Evolutionary conservation across 23 tunicate genomes (phyloP).

Genomic region (Phallusia fumigata): DNA sequence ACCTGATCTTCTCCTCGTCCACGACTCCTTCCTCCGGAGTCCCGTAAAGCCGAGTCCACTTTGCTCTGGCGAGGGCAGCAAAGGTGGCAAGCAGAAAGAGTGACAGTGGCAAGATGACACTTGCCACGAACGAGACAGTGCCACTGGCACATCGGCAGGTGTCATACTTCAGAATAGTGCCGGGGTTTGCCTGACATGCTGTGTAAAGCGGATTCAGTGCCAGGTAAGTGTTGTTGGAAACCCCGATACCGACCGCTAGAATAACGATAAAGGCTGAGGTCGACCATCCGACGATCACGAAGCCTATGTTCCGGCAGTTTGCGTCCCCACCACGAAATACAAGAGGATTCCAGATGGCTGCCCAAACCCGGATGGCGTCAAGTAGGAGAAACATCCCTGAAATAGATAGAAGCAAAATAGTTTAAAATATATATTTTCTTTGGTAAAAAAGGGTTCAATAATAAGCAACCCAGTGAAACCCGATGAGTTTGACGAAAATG

Average conservation of each 20-base stretch:
- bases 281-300: neutral
- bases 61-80: neutral
- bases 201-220: neutral
- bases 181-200: neutral
- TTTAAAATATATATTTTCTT: too few relatives aligned
- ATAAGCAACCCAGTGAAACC: too few relatives aligned
- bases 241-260: neutral
- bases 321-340: neutral
- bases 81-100: neutral
- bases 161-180: neutral
- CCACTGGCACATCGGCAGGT: neutral
- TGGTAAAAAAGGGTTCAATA: too few relatives aligned
- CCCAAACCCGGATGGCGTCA: neutral
- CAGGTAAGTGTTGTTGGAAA: neutral
- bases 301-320: neutral
- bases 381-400: neutral
- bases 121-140: neutral
- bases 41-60: conserved; percentile 4
- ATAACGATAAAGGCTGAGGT: neutral
- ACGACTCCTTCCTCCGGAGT: neutral
- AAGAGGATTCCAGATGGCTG: neutral
- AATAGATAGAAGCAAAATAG: neutral
- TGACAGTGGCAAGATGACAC: neutral
- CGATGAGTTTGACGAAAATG: too few relatives aligned
- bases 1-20: neutral